Evolutionary conservation across 1,140 invertebrate genomes (phyloP), one percentile per base, ranked within the genome.

Genomic region (Drosophila gunungcola): DNA sequence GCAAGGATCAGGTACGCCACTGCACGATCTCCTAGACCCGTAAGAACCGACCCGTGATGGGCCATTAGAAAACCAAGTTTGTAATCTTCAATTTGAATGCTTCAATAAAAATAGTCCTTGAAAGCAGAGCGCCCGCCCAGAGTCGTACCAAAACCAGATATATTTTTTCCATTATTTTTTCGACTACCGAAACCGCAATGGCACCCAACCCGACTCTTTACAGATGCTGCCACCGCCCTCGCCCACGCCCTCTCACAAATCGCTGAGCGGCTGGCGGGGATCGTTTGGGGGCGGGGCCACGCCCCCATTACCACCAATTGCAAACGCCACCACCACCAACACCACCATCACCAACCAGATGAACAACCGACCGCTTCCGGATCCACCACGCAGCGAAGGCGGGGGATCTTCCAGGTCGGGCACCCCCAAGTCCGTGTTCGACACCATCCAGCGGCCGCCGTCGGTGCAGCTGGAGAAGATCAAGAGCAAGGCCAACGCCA

Each of bases 1-100:
- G 91, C 49, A 92, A 91, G 91, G 92, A 92, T 79, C 92, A 95
- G 93, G 94, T 94, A 93, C 90, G 92, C 70, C 82, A 80, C 80
- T 93, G 93, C 92, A 91, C 88, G 79, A 91, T 93, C 77, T 92
- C 90, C 72, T 92, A 92, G 81, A 90, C 61, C 68, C 49, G 48
- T 69, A 69, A 53, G 49, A 42, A 64, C 29, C 16, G 62, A 29
- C 21, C 38, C 38, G n/a, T 10, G 21, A 42, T 29, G 48, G 60
- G 38, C 46, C 63, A 45, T 58, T 29, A 16, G 72, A 86, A 79
- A 70, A 80, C 64, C 67, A 78, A 82, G 76, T 88, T 88, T 88
- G 83, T 88, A 89, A 88, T 65, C 41, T 43, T 62, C 38, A 51
- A 65, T 72, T 68, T 88, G 38, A 83, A 88, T 83, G 84, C 83